Conservation (phyloP, 2,113 vertebrate species). For the Amphilophus citrinellus region DNA sequence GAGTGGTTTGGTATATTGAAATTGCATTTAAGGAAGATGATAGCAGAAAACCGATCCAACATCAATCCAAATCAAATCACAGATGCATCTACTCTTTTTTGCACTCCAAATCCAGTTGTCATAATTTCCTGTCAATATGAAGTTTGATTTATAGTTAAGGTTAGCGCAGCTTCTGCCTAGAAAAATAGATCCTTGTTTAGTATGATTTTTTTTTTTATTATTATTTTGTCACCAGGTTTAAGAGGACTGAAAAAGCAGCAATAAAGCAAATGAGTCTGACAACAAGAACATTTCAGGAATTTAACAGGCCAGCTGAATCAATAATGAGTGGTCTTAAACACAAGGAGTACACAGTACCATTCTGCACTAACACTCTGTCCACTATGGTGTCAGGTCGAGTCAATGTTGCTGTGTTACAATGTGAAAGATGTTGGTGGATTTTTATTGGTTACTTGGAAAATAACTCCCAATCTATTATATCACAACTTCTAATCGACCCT, state of each 20-base stretch:
- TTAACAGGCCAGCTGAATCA: conserved; percentile 61
- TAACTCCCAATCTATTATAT: not conserved
- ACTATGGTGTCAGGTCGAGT: conserved; percentile 44
- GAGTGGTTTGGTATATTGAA: not conserved
- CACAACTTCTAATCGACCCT: not conserved
- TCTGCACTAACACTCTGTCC: not conserved
- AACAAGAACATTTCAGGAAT: conserved; percentile 61
- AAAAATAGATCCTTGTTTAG: not conserved
- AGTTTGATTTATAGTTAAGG: not conserved
- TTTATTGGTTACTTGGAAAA: not conserved
- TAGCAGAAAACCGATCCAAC: not conserved
- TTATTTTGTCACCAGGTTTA: not conserved
- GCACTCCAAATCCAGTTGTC: not conserved
- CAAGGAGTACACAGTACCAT: conserved; percentile 22
- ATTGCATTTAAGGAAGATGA: not conserved
- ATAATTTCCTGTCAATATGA: not conserved
- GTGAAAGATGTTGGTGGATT: conserved; percentile 4
- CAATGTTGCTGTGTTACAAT: conserved; percentile 23
- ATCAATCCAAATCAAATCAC: not conserved
- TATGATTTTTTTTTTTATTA: not conserved
- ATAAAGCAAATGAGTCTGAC: conserved; percentile 14
- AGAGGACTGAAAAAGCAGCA: not conserved
- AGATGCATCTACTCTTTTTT: not conserved
- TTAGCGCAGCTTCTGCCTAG: not conserved
- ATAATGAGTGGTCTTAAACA: conserved; percentile 45